Percentiles rank a stretch among this genome's conserved stretches.
These are phyloP conservation scores for Campoplex nolae DNA, from an alignment of 2,888 invertebrate genomes.

Conservation along the genomic window DNA sequence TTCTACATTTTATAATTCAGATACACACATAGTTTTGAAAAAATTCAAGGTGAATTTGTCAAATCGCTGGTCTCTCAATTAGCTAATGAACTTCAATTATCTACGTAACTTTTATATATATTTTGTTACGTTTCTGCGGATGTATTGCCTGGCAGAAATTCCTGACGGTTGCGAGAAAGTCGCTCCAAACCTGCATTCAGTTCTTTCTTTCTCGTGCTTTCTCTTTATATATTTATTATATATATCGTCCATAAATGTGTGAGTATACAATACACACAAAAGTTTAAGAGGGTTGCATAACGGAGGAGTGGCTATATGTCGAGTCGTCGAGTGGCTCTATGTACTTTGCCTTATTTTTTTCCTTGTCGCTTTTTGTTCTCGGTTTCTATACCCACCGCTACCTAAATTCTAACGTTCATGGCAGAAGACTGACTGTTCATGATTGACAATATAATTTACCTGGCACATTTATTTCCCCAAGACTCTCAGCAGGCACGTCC, in stretches of 20 bases:
- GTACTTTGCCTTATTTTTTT: conserved; percentile 14
- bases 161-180: conserved; percentile 78
- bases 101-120: conserved; percentile 70
- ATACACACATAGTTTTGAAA: not conserved
- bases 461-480: not conserved
- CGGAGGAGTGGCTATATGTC: conserved; percentile 77
- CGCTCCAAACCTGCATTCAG: conserved; percentile 68
- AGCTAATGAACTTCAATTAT: conserved; percentile 57
- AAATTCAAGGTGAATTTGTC: conserved; percentile 68
- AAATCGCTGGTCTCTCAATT: conserved; percentile 65
- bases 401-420: conserved; percentile 21
- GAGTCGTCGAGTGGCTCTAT: conserved; percentile 72
- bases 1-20: not conserved
- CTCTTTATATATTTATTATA: conserved; percentile 74
- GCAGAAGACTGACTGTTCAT: conserved; percentile 1
- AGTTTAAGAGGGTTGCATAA: conserved; percentile 76
- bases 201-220: conserved; percentile 81
- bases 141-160: conserved; percentile 66
- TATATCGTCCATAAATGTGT: conserved; percentile 4
- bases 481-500: not conserved
- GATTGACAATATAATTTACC: conserved; percentile 14
- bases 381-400: conserved; percentile 15
- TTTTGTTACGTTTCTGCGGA: conserved; percentile 72
- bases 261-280: conserved; percentile 39
- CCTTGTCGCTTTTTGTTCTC: conserved; percentile 25